phyloP scores from a whole-genome alignment of 2,888 invertebrate species.

The Cantharis nigra region DNA sequence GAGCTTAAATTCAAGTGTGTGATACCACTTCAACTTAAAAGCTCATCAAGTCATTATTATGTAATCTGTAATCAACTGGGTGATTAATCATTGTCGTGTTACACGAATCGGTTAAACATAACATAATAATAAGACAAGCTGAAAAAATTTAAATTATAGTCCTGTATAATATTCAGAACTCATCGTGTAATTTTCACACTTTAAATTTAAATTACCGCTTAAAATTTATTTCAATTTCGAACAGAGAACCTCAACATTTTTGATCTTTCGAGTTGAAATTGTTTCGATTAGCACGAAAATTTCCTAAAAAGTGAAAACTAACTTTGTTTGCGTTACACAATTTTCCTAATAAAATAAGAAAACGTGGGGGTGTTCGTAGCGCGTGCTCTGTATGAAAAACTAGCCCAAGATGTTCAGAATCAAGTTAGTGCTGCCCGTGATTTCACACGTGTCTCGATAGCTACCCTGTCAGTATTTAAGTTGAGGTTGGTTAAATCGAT shows the following conservation, averaged over 20 bases:
- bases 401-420: constrained; percentile 7
- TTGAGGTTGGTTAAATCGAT: background rate
- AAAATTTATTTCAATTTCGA: background rate
- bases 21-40: background rate
- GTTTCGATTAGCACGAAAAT: background rate
- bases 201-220: background rate
- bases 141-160: background rate
- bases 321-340: constrained; percentile 9
- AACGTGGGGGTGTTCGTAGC: constrained; percentile 17
- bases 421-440: constrained; percentile 22
- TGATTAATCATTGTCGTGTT: background rate
- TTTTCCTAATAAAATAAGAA: constrained; percentile 18
- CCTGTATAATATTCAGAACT: background rate
- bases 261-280: background rate
- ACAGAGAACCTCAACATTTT: background rate
- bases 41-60: background rate
- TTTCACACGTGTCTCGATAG: constrained; percentile 22
- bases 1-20: background rate
- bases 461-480: background rate
- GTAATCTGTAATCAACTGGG: background rate
- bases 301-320: background rate
- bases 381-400: constrained; percentile 22
- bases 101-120: background rate
- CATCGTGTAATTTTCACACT: background rate
- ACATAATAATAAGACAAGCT: background rate